Conservation (phyloP, 2,797 vertebrate genomes). For the Onychomys arenicola region DNA sequence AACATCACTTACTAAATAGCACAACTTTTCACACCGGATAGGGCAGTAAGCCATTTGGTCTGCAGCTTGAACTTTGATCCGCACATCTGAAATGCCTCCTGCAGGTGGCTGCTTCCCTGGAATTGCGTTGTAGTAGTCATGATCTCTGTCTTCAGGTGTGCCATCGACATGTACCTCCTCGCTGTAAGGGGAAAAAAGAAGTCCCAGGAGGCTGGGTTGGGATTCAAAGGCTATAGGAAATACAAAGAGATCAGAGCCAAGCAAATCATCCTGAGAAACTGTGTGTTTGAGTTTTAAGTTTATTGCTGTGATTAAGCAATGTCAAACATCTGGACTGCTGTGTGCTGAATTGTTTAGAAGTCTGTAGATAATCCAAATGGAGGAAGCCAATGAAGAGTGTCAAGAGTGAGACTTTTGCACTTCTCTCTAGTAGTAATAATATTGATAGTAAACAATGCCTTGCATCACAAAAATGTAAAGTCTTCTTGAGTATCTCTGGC, state of each 20-base stretch:
- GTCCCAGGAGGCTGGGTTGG: not conserved
- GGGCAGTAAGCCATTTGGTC: conserved; percentile 82
- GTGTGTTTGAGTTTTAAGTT: not conserved
- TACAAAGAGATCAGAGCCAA: conserved; percentile 26
- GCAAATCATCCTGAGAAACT: conserved; percentile 12
- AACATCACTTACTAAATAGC: conserved; percentile 84
- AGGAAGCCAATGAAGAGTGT: not conserved
- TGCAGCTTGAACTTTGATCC: conserved; percentile 80
- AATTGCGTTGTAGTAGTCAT: conserved; percentile 94
- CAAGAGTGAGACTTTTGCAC: not conserved
- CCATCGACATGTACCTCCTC: conserved; percentile 84
- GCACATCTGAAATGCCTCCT: conserved; percentile 88
- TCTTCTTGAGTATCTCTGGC: not conserved
- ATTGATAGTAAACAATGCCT: not conserved
- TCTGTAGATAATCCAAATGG: conserved; percentile 20
- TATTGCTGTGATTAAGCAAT: conserved; percentile 20
- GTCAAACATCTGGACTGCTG: conserved; percentile 41
- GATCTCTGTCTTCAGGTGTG: conserved; percentile 84
- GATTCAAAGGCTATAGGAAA: conserved; percentile 43
- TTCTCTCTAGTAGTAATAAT: not conserved
- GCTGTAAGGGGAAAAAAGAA: conserved; percentile 80
- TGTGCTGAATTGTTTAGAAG: conserved; percentile 39
- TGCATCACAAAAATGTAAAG: conserved; percentile 30
- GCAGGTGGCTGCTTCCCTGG: conserved; percentile 90
- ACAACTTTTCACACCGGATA: conserved; percentile 84